A percentile compares a stretch with the other conserved stretches of the same genome.
Evolutionary conservation across 1,140 invertebrate genomes (phyloP).

Genomic region (Drosophila seguyi): DNA sequence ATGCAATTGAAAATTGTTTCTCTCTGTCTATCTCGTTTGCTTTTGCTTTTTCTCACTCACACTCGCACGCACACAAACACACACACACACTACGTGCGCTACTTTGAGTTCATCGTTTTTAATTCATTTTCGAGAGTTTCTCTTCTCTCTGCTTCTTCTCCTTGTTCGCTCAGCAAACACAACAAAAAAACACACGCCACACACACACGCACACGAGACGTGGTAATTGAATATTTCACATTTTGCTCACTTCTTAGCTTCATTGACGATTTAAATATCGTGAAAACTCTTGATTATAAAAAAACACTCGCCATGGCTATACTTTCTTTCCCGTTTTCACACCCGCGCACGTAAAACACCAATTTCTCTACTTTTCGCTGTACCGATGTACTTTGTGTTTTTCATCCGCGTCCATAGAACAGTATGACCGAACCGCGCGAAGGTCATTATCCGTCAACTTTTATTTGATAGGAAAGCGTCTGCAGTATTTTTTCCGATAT

Average conservation of each 20-base stretch:
- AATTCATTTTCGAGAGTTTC: conserved; percentile 78
- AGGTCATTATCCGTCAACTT: no score
- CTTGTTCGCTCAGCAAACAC: conserved; percentile 29
- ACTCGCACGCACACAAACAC: conserved; percentile 4
- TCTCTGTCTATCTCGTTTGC: conserved; percentile 16
- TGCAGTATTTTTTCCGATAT: no score
- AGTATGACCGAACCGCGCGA: background rate
- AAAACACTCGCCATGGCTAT: conserved; percentile 67
- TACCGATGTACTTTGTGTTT: background rate
- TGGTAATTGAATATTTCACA: conserved; percentile 19
- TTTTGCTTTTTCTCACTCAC: conserved; percentile 20
- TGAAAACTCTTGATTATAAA: conserved; percentile 45
- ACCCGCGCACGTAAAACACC: conserved; percentile 19
- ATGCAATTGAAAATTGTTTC: conserved; percentile 68
- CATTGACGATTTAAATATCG: conserved; percentile 26
- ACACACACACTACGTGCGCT: conserved; percentile 58
- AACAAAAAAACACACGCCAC: conserved; percentile 58
- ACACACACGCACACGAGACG: conserved; percentile 15
- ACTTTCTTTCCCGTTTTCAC: conserved; percentile 35
- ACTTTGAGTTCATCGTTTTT: conserved; percentile 82
- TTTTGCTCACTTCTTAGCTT: conserved; percentile 58
- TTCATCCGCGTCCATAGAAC: background rate
- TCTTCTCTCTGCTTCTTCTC: conserved; percentile 49
- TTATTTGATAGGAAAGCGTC: no score
- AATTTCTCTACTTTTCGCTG: background rate